Conservation (phyloP, 2,888 invertebrate species). For the Diloba caeruleocephala region DNA sequence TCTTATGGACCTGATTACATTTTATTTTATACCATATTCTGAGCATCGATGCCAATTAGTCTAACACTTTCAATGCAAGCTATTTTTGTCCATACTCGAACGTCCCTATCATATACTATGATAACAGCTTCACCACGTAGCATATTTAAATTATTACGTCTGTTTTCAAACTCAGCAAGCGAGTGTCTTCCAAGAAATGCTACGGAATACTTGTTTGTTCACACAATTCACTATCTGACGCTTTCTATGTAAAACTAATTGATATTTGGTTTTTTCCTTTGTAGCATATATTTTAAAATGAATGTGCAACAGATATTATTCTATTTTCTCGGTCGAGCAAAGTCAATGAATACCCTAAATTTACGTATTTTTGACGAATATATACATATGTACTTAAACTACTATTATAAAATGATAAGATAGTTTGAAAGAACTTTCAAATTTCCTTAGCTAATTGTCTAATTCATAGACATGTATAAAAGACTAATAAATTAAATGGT, state of each 20-base stretch:
- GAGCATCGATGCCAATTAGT: neutral
- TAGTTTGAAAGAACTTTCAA: neutral
- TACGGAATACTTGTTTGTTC: neutral
- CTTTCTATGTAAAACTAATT: neutral
- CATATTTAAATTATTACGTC: neutral
- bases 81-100: neutral
- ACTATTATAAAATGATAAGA: too few species aligned
- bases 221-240: neutral
- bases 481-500: constrained; percentile 16
- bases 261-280: neutral
- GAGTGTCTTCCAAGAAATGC: neutral
- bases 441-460: neutral
- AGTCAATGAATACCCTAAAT: neutral
- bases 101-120: neutral
- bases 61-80: constrained; percentile 7
- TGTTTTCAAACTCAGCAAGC: neutral
- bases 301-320: neutral
- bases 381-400: too few species aligned
- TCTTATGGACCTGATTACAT: neutral
- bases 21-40: neutral
- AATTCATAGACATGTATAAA: constrained; percentile 4
- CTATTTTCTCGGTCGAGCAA: neutral
- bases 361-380: neutral
- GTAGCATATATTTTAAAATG: neutral
- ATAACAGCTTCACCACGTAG: neutral